Base-by-base conservation (phyloP, 2,113 vertebrate species). In the Marcusenius ussheri region DNA sequence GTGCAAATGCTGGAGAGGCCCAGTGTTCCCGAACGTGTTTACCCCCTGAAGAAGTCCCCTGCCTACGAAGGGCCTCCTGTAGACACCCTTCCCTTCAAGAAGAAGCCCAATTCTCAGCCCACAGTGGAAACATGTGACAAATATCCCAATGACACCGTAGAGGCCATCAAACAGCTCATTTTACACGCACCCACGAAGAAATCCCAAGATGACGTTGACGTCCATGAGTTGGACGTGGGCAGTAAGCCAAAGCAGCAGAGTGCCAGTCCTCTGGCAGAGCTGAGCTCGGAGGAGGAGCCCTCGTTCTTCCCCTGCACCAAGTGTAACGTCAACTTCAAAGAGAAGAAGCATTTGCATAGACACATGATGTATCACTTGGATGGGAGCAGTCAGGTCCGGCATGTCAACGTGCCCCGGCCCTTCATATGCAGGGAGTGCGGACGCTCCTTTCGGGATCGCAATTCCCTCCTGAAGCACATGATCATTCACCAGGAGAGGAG, bases 351-450 rank as follows among this genome's bases (percentile, higher is more conserved):
- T 94, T 97, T 99, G 95, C 98, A 99, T 93, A 97, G 97, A 92
- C 97, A 97, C 94, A 97, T 99, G 98, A 99, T 99, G 97, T 98
- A 98, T 96, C 98, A 99, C 95, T 97, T 99, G 96, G 97, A 97
- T 93, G 96, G 96, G 92, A 97, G 98, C 94, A 98, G 97, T 96
- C 97, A 98, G 95, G 97, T 97, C 94, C 97, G 96, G 39, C 96
- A 97, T 92, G 96, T 96, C 93, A 97, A 96, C 93, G 95, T 97
- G 92, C 97, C 97, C 50, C 96, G 96, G 93, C 96, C 97, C 91
- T 98, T 98, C 94, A 97, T 98, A 83, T 99, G 98, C 95, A 96
- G 96, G 93, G 97, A 97, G 94, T 98, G 98, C 92, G 98, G 98
- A 93, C 96, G 97, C 95, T 96, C 97, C 89, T 98, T 99, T 95